Base-by-base conservation (phyloP, 2,888 invertebrate species). In the Eilema griseolum region DNA sequence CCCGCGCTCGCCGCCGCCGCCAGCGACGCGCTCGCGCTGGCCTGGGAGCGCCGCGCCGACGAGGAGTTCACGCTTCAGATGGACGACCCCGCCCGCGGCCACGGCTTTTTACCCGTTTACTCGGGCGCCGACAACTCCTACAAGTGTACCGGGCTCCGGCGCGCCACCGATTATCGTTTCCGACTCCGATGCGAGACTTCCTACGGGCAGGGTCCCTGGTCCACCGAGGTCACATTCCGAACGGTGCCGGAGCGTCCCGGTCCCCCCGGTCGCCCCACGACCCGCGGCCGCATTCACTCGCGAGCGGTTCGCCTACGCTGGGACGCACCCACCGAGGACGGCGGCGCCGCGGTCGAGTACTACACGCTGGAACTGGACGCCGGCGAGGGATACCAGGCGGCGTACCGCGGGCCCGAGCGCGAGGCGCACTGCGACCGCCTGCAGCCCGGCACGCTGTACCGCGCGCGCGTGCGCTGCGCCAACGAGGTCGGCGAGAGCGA, bases 41-140 rank as follows among this genome's bases (percentile, higher is more conserved):
- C 96, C 65, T 98, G 98, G 98, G 96, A 96, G 80, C 96, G 98
- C 64, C 96, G 97, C 56, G 96, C 96, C 83, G 98, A 98, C 86
- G 98, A 98, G 74, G 97, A 97, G 84, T 98, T 97, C 90, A 96
- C 97, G 68, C 95, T 98, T 75, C 98, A 98, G 92, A 97, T 98
- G 97, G 97, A 98, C 85, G 95, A 95, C 81, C 95, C 95, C 67
- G 94, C 96, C 41, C 96, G 96, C 67, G 97, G 97, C 16, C 97
- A 98, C 92, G 98, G 98, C 56, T 98, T 97, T 91, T 95, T 98
- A 77, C 96, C 97, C 74, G 97, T 97, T 62, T 98, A 98, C 94
- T 97, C 97, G 87, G 98, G 98, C 3, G 95, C 96, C 76, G 98
- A 98, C 67, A 96, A 96, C 26, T 93, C 96, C 33, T 96, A 97